A percentile compares a stretch with the other conserved stretches of the same genome.
Conservation (phyloP, 2,113 vertebrate genomes). For the Lycocorax pyrrhopterus region DNA sequence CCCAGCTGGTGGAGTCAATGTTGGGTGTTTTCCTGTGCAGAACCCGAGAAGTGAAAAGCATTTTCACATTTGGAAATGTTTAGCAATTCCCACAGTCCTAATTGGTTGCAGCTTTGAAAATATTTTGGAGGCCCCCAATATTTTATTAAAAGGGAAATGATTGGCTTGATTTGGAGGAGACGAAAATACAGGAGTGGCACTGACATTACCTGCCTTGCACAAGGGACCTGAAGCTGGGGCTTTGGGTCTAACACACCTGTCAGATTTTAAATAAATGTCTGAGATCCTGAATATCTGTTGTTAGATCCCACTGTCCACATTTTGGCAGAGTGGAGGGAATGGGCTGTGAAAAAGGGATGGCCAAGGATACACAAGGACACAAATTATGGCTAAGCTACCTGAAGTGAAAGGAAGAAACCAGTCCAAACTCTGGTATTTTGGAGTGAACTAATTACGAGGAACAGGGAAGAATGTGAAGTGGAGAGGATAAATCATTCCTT, state of each 20-base stretch:
- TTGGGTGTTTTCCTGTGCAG: background rate
- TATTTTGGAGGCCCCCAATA: background rate
- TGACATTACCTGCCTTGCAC: accelerated
- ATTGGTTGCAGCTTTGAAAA: slow-evolving; percentile 55
- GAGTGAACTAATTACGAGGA: background rate
- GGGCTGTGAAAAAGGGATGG: background rate
- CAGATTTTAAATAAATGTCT: background rate
- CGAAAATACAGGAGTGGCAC: background rate
- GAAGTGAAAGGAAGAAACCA: background rate
- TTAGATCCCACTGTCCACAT: background rate
- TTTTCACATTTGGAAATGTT: background rate
- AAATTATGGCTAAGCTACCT: background rate
- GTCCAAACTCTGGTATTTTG: background rate
- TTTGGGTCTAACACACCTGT: background rate
- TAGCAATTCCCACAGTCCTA: background rate
- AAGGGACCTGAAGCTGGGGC: background rate
- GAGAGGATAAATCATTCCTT: background rate
- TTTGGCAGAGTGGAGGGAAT: background rate
- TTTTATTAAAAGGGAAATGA: background rate
- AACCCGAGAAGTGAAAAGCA: background rate
- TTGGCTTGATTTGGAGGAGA: background rate
- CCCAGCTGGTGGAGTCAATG: background rate
- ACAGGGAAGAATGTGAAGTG: background rate
- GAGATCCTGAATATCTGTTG: background rate
- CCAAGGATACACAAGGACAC: background rate